phyloP scores from a whole-genome alignment of 2,797 vertebrate species.

The Tauraco hartlaubi region DNA sequence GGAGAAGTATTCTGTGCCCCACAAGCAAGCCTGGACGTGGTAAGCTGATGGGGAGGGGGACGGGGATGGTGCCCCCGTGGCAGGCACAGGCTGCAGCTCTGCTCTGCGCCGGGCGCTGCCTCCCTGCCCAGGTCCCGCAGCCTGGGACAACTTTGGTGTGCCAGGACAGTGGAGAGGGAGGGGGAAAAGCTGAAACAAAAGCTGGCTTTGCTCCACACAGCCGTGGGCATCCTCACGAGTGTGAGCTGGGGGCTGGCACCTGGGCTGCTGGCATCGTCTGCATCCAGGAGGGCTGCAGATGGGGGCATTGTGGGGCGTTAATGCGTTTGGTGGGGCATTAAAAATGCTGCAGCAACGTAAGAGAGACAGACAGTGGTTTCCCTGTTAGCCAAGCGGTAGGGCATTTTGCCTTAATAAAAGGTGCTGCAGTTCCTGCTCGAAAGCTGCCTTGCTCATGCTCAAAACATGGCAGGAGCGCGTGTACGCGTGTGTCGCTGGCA shows the following conservation, averaged over 20 bases:
- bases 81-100: not conserved
- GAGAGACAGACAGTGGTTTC: not conserved
- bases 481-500: fast-evolving
- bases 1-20: constrained; percentile 86
- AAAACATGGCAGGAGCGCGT: fast-evolving
- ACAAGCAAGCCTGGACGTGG: constrained; percentile 87
- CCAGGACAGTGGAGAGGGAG: not conserved
- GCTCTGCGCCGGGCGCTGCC: fast-evolving
- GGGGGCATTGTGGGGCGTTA: too few species aligned
- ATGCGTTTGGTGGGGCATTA: not conserved
- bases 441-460: not conserved
- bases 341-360: not conserved
- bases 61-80: fast-evolving
- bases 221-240: not conserved
- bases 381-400: not conserved
- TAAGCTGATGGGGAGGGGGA: constrained; percentile 63
- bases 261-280: not conserved
- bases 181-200: not conserved
- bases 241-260: not conserved
- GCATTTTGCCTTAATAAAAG: not conserved
- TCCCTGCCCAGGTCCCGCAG: fast-evolving
- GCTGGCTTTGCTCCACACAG: not conserved
- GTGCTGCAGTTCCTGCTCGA: not conserved
- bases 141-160: fast-evolving
- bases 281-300: not conserved